Conservation (phyloP, 2,113 vertebrate species). For the Macheiramphus alcinus region DNA sequence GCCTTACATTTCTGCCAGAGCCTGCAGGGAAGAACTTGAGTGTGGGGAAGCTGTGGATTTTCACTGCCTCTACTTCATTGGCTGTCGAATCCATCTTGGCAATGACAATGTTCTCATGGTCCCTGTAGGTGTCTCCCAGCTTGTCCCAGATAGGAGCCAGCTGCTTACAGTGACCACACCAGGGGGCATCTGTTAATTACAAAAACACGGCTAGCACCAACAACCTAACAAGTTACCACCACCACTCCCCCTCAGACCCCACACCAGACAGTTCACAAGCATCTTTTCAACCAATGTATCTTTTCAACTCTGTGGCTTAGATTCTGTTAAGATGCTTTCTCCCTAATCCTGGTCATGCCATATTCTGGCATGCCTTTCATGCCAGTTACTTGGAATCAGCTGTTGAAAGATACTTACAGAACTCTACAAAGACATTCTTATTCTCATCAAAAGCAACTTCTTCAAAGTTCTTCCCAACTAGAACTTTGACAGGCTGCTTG, state of each 20-base stretch:
- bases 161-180: slow-evolving; percentile 99
- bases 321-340: not conserved
- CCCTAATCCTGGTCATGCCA: not conserved
- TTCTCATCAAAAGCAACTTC: slow-evolving; percentile 87
- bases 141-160: slow-evolving; percentile 97
- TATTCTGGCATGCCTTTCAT: not conserved
- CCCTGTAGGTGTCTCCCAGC: slow-evolving; percentile 88
- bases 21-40: slow-evolving; percentile 95
- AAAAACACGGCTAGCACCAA: not conserved
- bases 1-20: slow-evolving; percentile 80
- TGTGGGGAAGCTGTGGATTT: slow-evolving; percentile 97
- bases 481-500: slow-evolving; percentile 87
- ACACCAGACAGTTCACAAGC: not conserved
- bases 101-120: slow-evolving; percentile 80
- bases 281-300: not conserved
- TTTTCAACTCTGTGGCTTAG: too few relatives aligned
- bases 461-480: slow-evolving; percentile 96
- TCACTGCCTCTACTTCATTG: slow-evolving; percentile 93
- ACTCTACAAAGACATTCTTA: slow-evolving; percentile 95
- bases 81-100: slow-evolving; percentile 97
- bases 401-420: slow-evolving; percentile 82
- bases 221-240: not conserved
- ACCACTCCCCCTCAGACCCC: too few relatives aligned
- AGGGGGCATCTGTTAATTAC: slow-evolving; percentile 86
- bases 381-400: not conserved